Conservation (phyloP, 2,797 vertebrate genomes). For the Gila robusta region DNA sequence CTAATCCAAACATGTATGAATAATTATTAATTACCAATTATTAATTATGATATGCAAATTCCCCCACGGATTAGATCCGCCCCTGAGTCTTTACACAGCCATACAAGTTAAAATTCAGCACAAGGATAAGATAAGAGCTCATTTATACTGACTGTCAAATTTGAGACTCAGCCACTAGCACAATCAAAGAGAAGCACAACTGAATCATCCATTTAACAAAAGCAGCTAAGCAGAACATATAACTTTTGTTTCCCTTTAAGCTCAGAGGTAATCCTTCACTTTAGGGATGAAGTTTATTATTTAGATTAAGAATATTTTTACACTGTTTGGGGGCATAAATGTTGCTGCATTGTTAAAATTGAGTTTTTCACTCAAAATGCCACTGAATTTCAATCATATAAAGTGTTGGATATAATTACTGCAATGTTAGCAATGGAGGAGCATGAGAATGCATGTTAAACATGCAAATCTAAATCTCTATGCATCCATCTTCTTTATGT, state of each 20-base stretch:
- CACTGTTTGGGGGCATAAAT: neutral
- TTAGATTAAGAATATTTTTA: constrained; percentile 25
- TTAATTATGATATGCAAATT: too few species aligned
- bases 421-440: too few species aligned
- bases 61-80: too few species aligned
- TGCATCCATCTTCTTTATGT: too few species aligned
- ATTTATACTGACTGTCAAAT: constrained; percentile 35
- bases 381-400: too few species aligned
- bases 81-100: too few species aligned
- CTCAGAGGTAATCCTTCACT: constrained; percentile 30
- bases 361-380: neutral
- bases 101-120: constrained; percentile 30
- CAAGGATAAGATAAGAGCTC: constrained; percentile 16
- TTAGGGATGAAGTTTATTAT: constrained; percentile 15
- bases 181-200: constrained; percentile 12
- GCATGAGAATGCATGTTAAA: too few species aligned
- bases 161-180: neutral
- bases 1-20: too few species aligned
- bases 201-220: constrained; percentile 41
- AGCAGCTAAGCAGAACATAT: constrained; percentile 30
- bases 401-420: too few species aligned
- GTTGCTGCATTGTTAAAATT: neutral
- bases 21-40: too few species aligned
- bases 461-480: too few species aligned
- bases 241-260: constrained; percentile 20